phyloP scores from a whole-genome alignment of 2,888 invertebrate genomes.

The Acleris literana region DNA sequence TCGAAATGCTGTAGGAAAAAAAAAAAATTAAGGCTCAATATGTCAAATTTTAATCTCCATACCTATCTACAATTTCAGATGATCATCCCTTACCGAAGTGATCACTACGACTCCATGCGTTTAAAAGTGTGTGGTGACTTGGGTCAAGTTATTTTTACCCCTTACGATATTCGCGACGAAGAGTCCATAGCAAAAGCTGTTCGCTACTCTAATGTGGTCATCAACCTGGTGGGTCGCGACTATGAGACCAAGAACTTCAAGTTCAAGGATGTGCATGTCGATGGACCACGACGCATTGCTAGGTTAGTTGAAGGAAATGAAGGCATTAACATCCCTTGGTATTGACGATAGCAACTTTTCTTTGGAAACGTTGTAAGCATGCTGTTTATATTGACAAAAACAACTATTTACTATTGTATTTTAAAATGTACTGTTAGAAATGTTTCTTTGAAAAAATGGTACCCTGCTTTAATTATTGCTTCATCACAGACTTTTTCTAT shows the following conservation, averaged over 20 bases:
- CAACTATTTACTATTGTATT: too few relatives aligned
- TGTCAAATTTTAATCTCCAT: constrained; percentile 2
- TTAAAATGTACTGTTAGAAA: too few relatives aligned
- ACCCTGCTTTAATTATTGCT: too few relatives aligned
- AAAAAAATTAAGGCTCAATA: not conserved
- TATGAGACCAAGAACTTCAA: constrained; percentile 96
- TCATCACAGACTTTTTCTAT: too few relatives aligned
- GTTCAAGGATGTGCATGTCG: constrained; percentile 93
- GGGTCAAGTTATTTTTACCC: constrained; percentile 96
- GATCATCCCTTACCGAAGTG: constrained; percentile 96
- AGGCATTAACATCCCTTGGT: too few relatives aligned
- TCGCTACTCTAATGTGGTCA: constrained; percentile 97
- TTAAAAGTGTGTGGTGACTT: constrained; percentile 96
- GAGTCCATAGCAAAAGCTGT: constrained; percentile 92
- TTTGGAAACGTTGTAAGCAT: too few relatives aligned
- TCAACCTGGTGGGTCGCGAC: constrained; percentile 96
- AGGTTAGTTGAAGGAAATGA: constrained; percentile 65
- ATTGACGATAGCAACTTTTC: too few relatives aligned
- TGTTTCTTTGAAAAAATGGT: too few relatives aligned
- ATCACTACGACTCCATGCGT: constrained; percentile 89
- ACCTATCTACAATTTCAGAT: constrained; percentile 85
- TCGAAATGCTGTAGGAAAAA: too few relatives aligned
- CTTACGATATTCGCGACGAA: constrained; percentile 93
- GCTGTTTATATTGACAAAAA: too few relatives aligned
- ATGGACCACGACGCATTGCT: constrained; percentile 93